These are phyloP conservation scores for Scaeva pyrastri DNA, from an alignment of 2,888 invertebrate genomes.

Conservation along the genomic window DNA sequence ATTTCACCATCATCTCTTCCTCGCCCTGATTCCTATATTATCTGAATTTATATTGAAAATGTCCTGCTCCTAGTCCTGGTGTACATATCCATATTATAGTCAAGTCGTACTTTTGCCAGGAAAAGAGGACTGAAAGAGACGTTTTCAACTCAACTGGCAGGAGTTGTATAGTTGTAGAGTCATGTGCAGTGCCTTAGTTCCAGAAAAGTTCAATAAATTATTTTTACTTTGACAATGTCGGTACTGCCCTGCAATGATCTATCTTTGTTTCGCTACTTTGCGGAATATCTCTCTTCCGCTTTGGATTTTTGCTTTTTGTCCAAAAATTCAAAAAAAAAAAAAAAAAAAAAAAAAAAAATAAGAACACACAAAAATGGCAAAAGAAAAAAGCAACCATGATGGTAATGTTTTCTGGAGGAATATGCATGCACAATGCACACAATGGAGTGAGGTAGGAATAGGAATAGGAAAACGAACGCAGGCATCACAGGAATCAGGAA, in stretches of 20 bases:
- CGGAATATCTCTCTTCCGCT: constrained; percentile 70
- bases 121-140: constrained; percentile 57
- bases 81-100: no score
- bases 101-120: constrained; percentile 53
- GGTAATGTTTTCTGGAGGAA: constrained; percentile 47
- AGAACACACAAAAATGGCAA: no score
- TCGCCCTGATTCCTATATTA: background rate
- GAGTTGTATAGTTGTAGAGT: no score
- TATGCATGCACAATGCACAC: background rate
- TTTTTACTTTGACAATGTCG: constrained; percentile 73
- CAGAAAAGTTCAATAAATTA: constrained; percentile 72
- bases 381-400: constrained; percentile 29
- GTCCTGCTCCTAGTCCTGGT: no score
- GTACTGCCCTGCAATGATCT: constrained; percentile 70
- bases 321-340: constrained; percentile 23
- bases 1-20: background rate
- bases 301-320: constrained; percentile 52
- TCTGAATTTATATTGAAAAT: constrained; percentile 52
- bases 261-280: constrained; percentile 72
- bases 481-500: constrained; percentile 10
- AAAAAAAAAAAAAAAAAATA: background rate
- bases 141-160: constrained; percentile 58
- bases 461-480: constrained; percentile 2
- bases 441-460: background rate
- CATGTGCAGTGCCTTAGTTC: constrained; percentile 70